phyloP scores from a whole-genome alignment of 2,113 vertebrate species.

The Stictonetta naevosa region DNA sequence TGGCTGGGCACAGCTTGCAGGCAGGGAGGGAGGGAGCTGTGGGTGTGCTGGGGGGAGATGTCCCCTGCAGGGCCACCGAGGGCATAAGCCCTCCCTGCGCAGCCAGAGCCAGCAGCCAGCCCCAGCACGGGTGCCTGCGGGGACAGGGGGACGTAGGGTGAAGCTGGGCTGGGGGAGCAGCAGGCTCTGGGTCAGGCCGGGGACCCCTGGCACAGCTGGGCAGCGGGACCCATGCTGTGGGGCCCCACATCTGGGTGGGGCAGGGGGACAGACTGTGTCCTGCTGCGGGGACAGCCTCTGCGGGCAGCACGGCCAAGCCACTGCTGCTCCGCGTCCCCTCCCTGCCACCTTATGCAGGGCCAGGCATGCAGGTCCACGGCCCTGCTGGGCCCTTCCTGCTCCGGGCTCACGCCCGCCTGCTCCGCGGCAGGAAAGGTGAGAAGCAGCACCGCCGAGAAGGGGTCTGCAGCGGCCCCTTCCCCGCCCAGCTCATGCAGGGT shows the following conservation, averaged over 20 bases:
- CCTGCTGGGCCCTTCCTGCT: neutral
- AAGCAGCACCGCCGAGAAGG: neutral
- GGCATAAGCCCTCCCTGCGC: neutral
- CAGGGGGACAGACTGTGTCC: neutral
- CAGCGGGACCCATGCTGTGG: neutral
- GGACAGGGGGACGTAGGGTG: accelerated
- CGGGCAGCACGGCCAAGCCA: no score
- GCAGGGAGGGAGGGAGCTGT: neutral
- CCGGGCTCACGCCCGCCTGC: accelerated
- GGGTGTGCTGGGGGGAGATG: neutral
- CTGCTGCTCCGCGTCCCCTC: neutral
- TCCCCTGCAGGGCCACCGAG: neutral
- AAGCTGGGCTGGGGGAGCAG: neutral
- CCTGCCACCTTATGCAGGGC: neutral
- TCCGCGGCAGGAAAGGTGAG: neutral
- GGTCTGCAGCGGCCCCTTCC: neutral
- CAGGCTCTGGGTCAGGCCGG: neutral
- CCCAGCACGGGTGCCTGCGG: neutral
- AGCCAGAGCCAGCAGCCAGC: neutral
- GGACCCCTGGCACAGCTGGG: neutral
- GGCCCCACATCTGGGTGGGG: neutral
- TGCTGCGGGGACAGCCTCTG: neutral
- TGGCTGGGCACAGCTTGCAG: neutral
- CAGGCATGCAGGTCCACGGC: neutral
- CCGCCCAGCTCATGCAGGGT: neutral